These are phyloP conservation scores for Drosophila multiciliata DNA, from an alignment of 2,888 invertebrate species.

Conservation along the genomic window DNA sequence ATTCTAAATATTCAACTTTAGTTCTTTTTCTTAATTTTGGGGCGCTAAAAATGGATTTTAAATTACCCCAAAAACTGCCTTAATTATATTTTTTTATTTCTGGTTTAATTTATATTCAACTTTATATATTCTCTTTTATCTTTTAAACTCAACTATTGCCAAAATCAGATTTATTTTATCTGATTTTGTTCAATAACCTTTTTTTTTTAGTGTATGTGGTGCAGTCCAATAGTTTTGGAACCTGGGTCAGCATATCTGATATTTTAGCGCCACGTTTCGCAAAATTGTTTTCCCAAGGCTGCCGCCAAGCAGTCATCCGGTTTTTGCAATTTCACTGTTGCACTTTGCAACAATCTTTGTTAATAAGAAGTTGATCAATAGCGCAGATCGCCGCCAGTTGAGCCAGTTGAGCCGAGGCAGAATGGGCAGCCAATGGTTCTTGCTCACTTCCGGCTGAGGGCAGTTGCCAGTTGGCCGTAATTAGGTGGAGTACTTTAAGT, in stretches of 20 bases:
- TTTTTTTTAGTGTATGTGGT: conserved; percentile 1
- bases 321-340: conserved; percentile 36
- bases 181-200: too few relatives aligned
- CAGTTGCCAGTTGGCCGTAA: conserved; percentile 40
- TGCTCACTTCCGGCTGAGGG: conserved; percentile 51
- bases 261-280: conserved; percentile 65
- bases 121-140: too few relatives aligned
- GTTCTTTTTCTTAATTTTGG: not conserved
- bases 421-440: conserved; percentile 22
- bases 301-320: conserved; percentile 44
- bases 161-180: too few relatives aligned
- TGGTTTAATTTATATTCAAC: too few relatives aligned
- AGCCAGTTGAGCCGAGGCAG: conserved; percentile 14
- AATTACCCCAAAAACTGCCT: not conserved
- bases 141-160: not conserved
- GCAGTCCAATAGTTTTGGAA: conserved; percentile 2
- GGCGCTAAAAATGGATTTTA: not conserved
- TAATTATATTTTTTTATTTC: not conserved
- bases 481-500: conserved; percentile 52
- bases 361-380: conserved; percentile 67
- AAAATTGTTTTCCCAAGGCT: conserved; percentile 63
- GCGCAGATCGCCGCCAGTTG: conserved; percentile 46
- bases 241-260: conserved; percentile 19
- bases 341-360: conserved; percentile 45
- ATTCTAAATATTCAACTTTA: not conserved